phyloP scores from a whole-genome alignment of 1,140 invertebrate genomes.

The Megathymus violae region DNA sequence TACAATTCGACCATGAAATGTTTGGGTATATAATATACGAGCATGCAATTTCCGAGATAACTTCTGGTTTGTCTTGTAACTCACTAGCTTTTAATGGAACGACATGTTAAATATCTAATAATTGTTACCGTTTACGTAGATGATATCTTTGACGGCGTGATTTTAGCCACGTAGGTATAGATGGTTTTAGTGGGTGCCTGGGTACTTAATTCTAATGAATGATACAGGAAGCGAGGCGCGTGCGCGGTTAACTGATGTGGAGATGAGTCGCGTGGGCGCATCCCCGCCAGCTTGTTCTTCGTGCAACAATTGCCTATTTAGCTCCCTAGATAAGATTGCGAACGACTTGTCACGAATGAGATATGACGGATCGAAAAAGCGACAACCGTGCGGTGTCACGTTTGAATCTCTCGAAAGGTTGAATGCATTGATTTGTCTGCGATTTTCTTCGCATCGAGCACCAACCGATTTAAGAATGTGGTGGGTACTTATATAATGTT shows the following conservation, averaged over 20 bases:
- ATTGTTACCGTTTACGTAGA: slow-evolving; percentile 20
- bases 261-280: slow-evolving; percentile 76
- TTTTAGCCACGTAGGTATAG: slow-evolving; percentile 9
- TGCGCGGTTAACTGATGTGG: slow-evolving; percentile 70
- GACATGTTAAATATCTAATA: slow-evolving; percentile 17
- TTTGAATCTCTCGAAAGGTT: slow-evolving; percentile 12
- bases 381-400: slow-evolving; percentile 12
- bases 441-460: background rate
- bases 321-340: slow-evolving; percentile 39
- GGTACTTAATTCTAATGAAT: slow-evolving; percentile 48
- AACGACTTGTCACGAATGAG: slow-evolving; percentile 33
- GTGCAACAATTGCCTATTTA: slow-evolving; percentile 57
- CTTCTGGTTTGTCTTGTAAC: background rate
- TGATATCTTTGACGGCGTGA: slow-evolving; percentile 21
- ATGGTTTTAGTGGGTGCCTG: slow-evolving; percentile 52
- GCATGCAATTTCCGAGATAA: slow-evolving; percentile 4
- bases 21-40: background rate
- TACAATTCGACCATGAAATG: too few relatives aligned
- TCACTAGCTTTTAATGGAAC: slow-evolving; percentile 14
- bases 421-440: slow-evolving; percentile 17
- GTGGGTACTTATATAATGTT: too few relatives aligned
- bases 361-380: slow-evolving; percentile 33
- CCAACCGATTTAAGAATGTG: too few relatives aligned
- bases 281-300: slow-evolving; percentile 63
- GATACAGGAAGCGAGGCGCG: slow-evolving; percentile 71